Base-by-base conservation (phyloP, 2,797 vertebrate genomes). In the Melanogrammus aeglefinus region DNA sequence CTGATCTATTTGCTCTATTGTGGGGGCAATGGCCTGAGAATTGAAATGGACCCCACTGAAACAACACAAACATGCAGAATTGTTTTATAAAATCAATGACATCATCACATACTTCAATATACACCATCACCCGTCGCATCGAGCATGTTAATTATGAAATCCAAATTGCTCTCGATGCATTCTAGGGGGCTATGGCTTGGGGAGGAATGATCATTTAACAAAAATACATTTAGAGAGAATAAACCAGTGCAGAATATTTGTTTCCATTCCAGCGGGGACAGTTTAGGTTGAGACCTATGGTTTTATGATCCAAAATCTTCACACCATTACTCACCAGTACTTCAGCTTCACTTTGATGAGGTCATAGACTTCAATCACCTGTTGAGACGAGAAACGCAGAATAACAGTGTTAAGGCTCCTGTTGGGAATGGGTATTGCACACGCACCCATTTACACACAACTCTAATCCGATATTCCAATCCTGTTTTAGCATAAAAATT, bases 311-410 rank as follows among this genome's bases (percentile, higher is more conserved):
- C 8, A 13, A n/a, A 24, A 69, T 27, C 9, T 69, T 69, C 24
- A 69, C 63, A 35, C 31, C 57, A 44, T 8, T 80, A 96, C 97
- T 96, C 91, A 99, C 98, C 98, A 99, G 92, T 99, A 99, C 96
- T 99, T 99, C 94, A 99, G 95, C 91, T 99, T 99, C 89, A 99
- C 97, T 94, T 99, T 99, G 93, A 96, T 97, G 93, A 99, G 96
- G 94, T 99, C 97, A 88, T 98, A 98, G 85, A 99, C 98, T 96
- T 99, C 98, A 91, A 99, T 98, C 92, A 99, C 97, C 98, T 99
- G 87, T 81, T 91, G 74, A 29, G 6, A 72, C 29, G 77, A 4
- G n/a, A 93, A 77, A 84, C 71, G 87, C 77, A 69, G 24, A 69
- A 66, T 51, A 16, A 79, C 51, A 80, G 13, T 1, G 36, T 80